A percentile compares a stretch with the other conserved stretches of the same genome.
phyloP scores from a whole-genome alignment of 2,797 vertebrate genomes.

The Botia almorhae region DNA sequence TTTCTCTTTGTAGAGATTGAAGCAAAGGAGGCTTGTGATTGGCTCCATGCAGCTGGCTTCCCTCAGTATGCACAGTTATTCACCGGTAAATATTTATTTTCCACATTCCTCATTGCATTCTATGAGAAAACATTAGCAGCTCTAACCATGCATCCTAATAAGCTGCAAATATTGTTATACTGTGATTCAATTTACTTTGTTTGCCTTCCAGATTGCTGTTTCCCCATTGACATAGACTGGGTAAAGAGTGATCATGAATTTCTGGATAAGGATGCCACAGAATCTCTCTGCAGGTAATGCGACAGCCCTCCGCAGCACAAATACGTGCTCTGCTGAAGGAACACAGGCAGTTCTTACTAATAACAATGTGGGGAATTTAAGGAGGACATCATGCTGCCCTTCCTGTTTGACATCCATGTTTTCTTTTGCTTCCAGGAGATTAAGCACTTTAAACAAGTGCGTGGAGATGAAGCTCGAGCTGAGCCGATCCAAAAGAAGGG shows the following conservation, averaged over 20 bases:
- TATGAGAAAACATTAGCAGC: conserved; percentile 5
- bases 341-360: background rate
- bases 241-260: conserved; percentile 85
- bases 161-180: conserved; percentile 35
- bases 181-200: conserved; percentile 28
- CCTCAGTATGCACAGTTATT: conserved; percentile 89
- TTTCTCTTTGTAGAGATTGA: conserved; percentile 84
- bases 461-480: conserved; percentile 85
- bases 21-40: conserved; percentile 88
- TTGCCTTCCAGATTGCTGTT: conserved; percentile 79
- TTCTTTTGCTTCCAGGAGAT: conserved; percentile 73
- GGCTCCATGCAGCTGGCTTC: conserved; percentile 88
- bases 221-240: conserved; percentile 83
- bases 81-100: conserved; percentile 78
- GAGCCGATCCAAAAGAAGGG: conserved; percentile 75
- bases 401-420: conserved; percentile 23
- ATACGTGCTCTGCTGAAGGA: background rate
- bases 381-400: background rate
- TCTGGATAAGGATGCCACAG: conserved; percentile 84
- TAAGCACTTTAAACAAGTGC: conserved; percentile 87
- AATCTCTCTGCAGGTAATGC: conserved; percentile 87
- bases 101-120: background rate
- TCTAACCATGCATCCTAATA: conserved; percentile 13
- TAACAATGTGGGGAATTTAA: background rate
- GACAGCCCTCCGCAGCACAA: background rate